A percentile compares a stretch with the other conserved stretches of the same genome.
These are phyloP conservation scores for Gymnorhina tibicen DNA, from an alignment of 2,113 vertebrate genomes.

Conservation along the genomic window DNA sequence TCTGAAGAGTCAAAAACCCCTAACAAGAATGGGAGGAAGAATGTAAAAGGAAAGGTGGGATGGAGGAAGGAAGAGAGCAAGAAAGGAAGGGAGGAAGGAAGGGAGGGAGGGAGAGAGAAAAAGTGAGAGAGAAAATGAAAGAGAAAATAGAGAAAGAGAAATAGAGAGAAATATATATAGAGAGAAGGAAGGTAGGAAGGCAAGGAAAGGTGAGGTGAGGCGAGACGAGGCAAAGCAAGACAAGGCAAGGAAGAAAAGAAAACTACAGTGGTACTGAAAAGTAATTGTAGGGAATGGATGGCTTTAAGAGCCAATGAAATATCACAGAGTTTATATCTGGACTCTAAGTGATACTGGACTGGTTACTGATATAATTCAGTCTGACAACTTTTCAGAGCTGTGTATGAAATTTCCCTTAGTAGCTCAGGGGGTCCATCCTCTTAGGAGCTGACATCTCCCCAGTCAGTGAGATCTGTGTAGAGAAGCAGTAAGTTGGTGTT, in stretches of 20 bases:
- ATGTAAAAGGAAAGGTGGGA: rapidly evolving
- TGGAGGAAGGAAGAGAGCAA: neutral
- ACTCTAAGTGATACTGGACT: neutral
- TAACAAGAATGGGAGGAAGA: neutral
- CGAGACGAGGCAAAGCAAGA: rapidly evolving
- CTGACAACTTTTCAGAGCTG: neutral
- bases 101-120: neutral
- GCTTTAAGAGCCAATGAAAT: neutral
- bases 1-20: neutral
- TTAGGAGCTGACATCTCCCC: neutral
- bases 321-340: neutral
- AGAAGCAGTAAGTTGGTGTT: neutral
- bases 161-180: no score
- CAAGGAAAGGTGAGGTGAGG: neutral
- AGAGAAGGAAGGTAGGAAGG: neutral
- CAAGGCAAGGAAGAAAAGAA: no score
- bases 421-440: neutral
- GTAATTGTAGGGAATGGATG: neutral
- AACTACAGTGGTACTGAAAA: neutral
- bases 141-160: neutral
- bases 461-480: neutral
- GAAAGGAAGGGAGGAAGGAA: rapidly evolving
- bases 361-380: neutral
- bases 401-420: neutral
- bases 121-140: neutral